phyloP scores from a whole-genome alignment of 2,888 invertebrate species.

The Caenorhabditis parvicauda region DNA sequence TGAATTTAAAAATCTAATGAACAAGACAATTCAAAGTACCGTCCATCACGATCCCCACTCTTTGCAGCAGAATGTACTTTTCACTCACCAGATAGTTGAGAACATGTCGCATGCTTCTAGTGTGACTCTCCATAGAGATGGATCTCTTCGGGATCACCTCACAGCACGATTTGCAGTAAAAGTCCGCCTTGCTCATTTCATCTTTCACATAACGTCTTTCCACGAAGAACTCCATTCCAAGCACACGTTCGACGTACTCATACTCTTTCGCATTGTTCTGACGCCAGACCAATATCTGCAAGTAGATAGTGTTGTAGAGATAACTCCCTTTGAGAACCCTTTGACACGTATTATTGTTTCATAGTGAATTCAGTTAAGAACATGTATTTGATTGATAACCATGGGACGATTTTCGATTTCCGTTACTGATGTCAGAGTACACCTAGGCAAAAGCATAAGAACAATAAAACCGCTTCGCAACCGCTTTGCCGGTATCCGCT shows the following conservation, averaged over 20 bases:
- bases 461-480: too few species aligned
- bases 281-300: conserved; percentile 37
- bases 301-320: not conserved
- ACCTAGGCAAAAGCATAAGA: too few species aligned
- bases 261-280: conserved; percentile 26
- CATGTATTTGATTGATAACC: too few species aligned
- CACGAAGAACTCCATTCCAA: conserved; percentile 36
- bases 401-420: too few species aligned
- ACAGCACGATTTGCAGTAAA: conserved; percentile 34
- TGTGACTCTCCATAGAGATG: conserved; percentile 23
- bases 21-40: too few species aligned
- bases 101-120: conserved; percentile 26
- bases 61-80: too few species aligned
- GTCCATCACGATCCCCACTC: too few species aligned
- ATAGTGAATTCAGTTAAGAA: too few species aligned
- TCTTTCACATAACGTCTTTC: conserved; percentile 14
- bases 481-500: too few species aligned
- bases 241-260: conserved; percentile 28
- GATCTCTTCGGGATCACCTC: conserved; percentile 17
- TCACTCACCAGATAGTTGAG: conserved; percentile 28
- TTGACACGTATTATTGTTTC: too few species aligned
- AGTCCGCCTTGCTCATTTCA: conserved; percentile 12
- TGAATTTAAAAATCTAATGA: too few species aligned
- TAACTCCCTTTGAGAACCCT: not conserved
- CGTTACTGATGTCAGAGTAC: too few species aligned